Base-by-base conservation (phyloP, 2,113 vertebrate species). In the Fulica atra region DNA sequence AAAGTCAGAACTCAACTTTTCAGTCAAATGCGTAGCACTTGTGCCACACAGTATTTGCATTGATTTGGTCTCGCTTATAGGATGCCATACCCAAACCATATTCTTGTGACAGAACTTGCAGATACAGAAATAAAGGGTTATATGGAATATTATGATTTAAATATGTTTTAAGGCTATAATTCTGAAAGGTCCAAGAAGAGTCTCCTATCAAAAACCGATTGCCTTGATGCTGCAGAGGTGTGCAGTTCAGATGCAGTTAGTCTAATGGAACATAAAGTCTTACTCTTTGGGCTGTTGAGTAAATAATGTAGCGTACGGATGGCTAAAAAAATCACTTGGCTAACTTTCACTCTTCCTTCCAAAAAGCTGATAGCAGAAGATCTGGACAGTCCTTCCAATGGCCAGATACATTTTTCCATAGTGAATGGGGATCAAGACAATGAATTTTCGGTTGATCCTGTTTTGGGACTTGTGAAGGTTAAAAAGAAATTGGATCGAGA, bases 401-500 rank as follows among this genome's bases (percentile, higher is more conserved):
- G 98, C 46, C 99, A 98, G 68, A 98, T 99, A 92, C 98, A 95
- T 46, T 99, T 99, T 97, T 99, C 99, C 74, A 99, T 99, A 48
- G 97, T 99, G 95, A 99, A 94, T 53, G 99, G 99, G 17, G 99
- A 99, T 97, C 97, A 88, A 80, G 98, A 99, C 93, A 99, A 98
- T 81, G 98, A 99, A 96, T 99, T 99, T 98, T 98, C 98, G 8
- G 98, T 99, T 56, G 99, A 99, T 97, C 98, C 99, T 65, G 91
- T 98, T 88, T 95, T 98, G 73, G 99, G 99, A 57, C 98, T 99
- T 16, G 98, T 99, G 96, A 99, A 99, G 74, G 99, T 99, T 95
- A 99, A 99, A 97, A 99, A 99, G 97, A 99, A 98, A 82, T 98
- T 99, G 97, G 99, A 99, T 96, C 97, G 99, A 91, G 99, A 99